Evolutionary conservation across 1,140 invertebrate species (phyloP).

Genomic region (Pogonus chalceus): DNA sequence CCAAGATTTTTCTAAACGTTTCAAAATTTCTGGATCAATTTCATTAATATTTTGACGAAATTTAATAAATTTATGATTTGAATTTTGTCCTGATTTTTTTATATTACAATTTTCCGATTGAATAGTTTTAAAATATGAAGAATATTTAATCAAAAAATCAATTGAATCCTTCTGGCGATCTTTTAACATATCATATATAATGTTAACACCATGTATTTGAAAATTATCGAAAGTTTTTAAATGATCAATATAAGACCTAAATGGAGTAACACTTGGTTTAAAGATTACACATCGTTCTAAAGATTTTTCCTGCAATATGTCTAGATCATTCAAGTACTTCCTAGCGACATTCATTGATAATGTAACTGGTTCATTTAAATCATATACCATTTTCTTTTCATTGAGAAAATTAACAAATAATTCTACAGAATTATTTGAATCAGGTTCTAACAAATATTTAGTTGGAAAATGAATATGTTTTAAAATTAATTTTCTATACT

Average conservation of each 20-base stretch:
- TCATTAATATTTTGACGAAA: too few relatives aligned
- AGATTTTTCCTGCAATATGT: not conserved
- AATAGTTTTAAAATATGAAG: too few relatives aligned
- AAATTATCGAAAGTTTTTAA: not conserved
- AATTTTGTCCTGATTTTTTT: too few relatives aligned
- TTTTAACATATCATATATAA: too few relatives aligned
- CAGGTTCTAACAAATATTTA: constrained; percentile 29
- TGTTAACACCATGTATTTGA: too few relatives aligned
- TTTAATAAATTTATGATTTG: too few relatives aligned
- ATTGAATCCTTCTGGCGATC: too few relatives aligned
- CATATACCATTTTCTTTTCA: constrained; percentile 11
- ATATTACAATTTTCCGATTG: too few relatives aligned
- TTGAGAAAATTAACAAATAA: constrained; percentile 18
- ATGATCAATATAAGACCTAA: not conserved
- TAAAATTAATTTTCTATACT: constrained; percentile 42
- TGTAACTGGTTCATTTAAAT: not conserved
- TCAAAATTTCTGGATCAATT: too few relatives aligned
- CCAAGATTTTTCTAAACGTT: too few relatives aligned
- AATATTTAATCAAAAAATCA: too few relatives aligned
- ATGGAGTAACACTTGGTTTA: not conserved
- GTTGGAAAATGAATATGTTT: constrained; percentile 39
- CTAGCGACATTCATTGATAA: not conserved
- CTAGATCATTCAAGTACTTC: not conserved
- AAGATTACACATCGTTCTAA: not conserved
- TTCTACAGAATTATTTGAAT: constrained; percentile 16